Conservation (phyloP, 2,113 vertebrate genomes). For the Epinephelus cyanopodus region DNA sequence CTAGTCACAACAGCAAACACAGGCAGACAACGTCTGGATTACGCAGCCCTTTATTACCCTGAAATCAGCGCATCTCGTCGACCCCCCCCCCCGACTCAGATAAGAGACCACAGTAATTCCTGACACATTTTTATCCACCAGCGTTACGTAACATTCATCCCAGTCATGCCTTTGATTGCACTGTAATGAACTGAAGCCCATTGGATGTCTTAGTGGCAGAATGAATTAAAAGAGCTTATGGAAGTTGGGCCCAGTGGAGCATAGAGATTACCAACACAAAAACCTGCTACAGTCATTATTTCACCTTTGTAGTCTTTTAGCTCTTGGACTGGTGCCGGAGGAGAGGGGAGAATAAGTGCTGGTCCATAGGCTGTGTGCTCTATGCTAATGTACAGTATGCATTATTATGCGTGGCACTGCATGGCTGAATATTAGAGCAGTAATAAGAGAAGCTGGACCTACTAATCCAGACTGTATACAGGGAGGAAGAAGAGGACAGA, state of each 20-base stretch:
- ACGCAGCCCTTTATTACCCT: slow-evolving; percentile 44
- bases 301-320: slow-evolving; percentile 43
- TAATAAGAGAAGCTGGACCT: slow-evolving; percentile 41
- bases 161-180: slow-evolving; percentile 53
- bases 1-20: slow-evolving; percentile 45
- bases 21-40: slow-evolving; percentile 38
- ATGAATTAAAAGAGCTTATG: slow-evolving; percentile 51
- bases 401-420: slow-evolving; percentile 51
- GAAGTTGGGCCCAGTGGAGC: slow-evolving; percentile 43
- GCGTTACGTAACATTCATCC: slow-evolving; percentile 56
- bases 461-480: slow-evolving; percentile 49
- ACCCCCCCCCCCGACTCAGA: slow-evolving; percentile 14
- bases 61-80: slow-evolving; percentile 28
- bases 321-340: slow-evolving; percentile 16
- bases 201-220: slow-evolving; percentile 8
- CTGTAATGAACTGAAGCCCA: slow-evolving; percentile 53
- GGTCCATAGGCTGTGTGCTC: slow-evolving; percentile 18
- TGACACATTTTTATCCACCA: slow-evolving; percentile 57
- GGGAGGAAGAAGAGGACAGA: slow-evolving; percentile 35
- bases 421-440: slow-evolving; percentile 38
- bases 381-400: slow-evolving; percentile 41
- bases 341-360: slow-evolving; percentile 9
- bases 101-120: slow-evolving; percentile 49
- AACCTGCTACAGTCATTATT: slow-evolving; percentile 32
- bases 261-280: slow-evolving; percentile 29